Conservation (phyloP, 2,113 vertebrate genomes). For the Leptobrachium ailaonicum region DNA sequence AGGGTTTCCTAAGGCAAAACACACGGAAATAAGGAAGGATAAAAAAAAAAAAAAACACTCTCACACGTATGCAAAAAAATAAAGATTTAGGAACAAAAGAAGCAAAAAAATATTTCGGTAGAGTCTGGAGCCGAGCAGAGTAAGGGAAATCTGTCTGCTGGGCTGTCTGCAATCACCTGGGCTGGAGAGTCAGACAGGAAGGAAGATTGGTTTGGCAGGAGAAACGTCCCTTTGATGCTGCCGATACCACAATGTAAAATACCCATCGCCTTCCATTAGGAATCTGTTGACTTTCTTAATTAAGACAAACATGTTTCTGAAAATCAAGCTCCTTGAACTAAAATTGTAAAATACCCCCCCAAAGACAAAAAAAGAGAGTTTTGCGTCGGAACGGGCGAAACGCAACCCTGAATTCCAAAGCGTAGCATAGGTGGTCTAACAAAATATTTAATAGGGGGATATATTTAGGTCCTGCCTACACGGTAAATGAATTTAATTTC, state of each 20-base stretch:
- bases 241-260: slow-evolving; percentile 72
- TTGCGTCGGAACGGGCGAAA: slow-evolving; percentile 71
- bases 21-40: slow-evolving; percentile 62
- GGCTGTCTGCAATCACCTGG: slow-evolving; percentile 83
- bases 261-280: slow-evolving; percentile 74
- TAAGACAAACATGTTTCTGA: slow-evolving; percentile 84
- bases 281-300: slow-evolving; percentile 84
- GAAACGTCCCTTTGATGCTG: slow-evolving; percentile 75
- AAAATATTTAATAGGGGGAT: slow-evolving; percentile 71
- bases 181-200: slow-evolving; percentile 74
- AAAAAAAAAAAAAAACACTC: not conserved
- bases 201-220: slow-evolving; percentile 81
- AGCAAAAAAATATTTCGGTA: slow-evolving; percentile 51
- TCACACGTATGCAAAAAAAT: slow-evolving; percentile 54
- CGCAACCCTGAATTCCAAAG: slow-evolving; percentile 65
- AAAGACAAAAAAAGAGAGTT: slow-evolving; percentile 53
- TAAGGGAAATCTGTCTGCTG: slow-evolving; percentile 75
- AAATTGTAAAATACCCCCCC: slow-evolving; percentile 60
- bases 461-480: slow-evolving; percentile 68
- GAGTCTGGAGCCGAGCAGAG: slow-evolving; percentile 70
- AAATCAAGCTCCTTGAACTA: slow-evolving; percentile 71
- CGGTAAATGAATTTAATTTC: slow-evolving; percentile 68
- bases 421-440: slow-evolving; percentile 72
- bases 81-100: slow-evolving; percentile 60
- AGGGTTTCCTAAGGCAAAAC: slow-evolving; percentile 79